phyloP scores from a whole-genome alignment of 2,888 invertebrate species.

The Tenthredo mesomela region DNA sequence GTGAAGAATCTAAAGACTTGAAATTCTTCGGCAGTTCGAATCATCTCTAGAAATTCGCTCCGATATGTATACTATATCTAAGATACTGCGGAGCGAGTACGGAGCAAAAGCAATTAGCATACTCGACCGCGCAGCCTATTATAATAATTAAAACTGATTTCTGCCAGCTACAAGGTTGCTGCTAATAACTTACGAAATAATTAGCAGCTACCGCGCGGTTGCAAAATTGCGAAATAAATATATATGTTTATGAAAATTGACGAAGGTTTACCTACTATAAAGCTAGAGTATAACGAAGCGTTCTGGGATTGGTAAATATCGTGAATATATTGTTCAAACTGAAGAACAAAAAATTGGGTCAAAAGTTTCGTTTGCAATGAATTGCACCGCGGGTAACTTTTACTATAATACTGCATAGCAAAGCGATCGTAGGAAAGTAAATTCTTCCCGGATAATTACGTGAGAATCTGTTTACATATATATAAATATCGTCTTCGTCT shows the following conservation, averaged over 20 bases:
- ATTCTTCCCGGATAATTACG: conserved; percentile 23
- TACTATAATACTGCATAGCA: conserved; percentile 9
- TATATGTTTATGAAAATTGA: background rate
- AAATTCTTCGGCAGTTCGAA: background rate
- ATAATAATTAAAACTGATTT: conserved; percentile 46
- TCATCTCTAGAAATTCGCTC: background rate
- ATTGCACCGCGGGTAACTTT: background rate
- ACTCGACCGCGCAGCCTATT: conserved; percentile 24
- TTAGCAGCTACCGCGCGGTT: conserved; percentile 42
- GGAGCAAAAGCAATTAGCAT: conserved; percentile 41
- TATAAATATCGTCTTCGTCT: background rate
- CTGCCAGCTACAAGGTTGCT: conserved; percentile 31
- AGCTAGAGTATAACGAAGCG: background rate
- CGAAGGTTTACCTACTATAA: background rate
- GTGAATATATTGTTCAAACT: background rate
- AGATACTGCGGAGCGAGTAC: background rate
- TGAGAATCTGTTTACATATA: conserved; percentile 37
- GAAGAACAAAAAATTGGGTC: background rate
- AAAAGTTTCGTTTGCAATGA: background rate
- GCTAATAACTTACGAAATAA: conserved; percentile 34
- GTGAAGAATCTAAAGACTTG: background rate
- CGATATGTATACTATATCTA: background rate
- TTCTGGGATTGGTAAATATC: background rate
- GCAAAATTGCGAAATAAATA: conserved; percentile 20
- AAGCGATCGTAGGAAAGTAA: conserved; percentile 33